Evolutionary conservation across 2,113 vertebrate species (phyloP).

Genomic region (Mesocricetus auratus): DNA sequence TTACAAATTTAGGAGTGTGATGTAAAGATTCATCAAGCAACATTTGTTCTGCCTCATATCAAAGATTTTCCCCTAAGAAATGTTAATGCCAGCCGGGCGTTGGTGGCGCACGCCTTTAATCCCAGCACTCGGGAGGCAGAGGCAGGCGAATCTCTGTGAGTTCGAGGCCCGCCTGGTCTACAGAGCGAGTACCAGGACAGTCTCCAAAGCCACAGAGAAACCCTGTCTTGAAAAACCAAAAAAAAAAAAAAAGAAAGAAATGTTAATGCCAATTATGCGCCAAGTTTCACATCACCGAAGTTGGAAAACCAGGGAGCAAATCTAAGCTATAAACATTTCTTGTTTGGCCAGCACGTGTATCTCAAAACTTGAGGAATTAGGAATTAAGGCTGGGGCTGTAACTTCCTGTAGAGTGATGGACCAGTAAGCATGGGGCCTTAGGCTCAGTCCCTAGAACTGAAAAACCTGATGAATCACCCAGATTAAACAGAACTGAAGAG

Average conservation of each 20-base stretch:
- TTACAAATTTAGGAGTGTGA: neutral
- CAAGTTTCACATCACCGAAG: neutral
- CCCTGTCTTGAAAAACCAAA: no score
- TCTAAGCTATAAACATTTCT: neutral
- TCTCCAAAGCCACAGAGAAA: no score
- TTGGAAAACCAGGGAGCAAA: conserved; percentile 1
- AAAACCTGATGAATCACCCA: neutral
- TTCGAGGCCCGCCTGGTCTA: no score
- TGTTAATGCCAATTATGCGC: neutral
- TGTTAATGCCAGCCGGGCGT: neutral
- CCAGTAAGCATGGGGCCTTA: neutral
- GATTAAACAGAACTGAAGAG: neutral
- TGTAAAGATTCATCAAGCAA: neutral
- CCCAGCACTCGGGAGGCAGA: no score
- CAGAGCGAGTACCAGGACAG: no score
- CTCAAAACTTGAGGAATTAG: neutral
- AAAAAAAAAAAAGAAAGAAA: no score
- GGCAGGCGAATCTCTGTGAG: no score
- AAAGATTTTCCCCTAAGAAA: neutral
- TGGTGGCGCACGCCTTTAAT: no score
- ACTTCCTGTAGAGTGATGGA: neutral
- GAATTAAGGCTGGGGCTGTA: neutral
- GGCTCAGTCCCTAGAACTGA: neutral
- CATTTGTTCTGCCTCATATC: neutral
- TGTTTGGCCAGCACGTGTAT: neutral